phyloP scores from a whole-genome alignment of 2,797 vertebrate species.

The Ctenopoma kingsleyae region DNA sequence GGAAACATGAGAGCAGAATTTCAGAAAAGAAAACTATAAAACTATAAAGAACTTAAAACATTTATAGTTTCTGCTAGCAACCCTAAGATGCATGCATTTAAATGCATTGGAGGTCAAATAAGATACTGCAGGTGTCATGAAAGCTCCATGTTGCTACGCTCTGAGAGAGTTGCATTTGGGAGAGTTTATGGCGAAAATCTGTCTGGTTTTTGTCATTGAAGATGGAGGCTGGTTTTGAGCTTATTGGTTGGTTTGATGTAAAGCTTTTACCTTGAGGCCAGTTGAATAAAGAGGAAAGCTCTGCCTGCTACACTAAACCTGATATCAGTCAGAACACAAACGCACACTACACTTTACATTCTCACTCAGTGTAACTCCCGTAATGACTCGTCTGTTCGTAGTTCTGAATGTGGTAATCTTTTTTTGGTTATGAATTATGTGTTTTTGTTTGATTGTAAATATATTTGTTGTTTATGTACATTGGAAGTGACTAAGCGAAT shows the following conservation, averaged over 20 bases:
- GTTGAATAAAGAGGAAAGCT: constrained; percentile 6
- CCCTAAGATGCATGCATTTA: neutral
- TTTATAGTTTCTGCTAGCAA: neutral
- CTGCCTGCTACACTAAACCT: neutral
- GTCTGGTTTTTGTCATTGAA: constrained; percentile 24
- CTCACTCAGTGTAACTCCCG: constrained; percentile 38
- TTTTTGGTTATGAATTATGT: constrained; percentile 48
- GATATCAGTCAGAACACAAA: constrained; percentile 12
- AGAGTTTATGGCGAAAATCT: neutral
- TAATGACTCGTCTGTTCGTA: constrained; percentile 51
- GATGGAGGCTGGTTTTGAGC: constrained; percentile 46
- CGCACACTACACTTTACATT: constrained; percentile 45
- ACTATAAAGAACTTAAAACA: neutral
- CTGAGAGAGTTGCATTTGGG: neutral
- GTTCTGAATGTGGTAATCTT: constrained; percentile 67
- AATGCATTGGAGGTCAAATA: neutral
- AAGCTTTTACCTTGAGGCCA: constrained; percentile 22
- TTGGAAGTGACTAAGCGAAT: constrained; percentile 62
- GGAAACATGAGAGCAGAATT: neutral
- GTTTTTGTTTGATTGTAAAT: constrained; percentile 74
- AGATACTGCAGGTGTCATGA: neutral
- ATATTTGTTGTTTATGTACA: constrained; percentile 73
- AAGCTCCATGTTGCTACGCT: neutral
- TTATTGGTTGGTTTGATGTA: neutral
- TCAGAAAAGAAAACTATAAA: neutral